Evolutionary conservation across 2,888 invertebrate species (phyloP).

Genomic region (Sinotaia quadrata): DNA sequence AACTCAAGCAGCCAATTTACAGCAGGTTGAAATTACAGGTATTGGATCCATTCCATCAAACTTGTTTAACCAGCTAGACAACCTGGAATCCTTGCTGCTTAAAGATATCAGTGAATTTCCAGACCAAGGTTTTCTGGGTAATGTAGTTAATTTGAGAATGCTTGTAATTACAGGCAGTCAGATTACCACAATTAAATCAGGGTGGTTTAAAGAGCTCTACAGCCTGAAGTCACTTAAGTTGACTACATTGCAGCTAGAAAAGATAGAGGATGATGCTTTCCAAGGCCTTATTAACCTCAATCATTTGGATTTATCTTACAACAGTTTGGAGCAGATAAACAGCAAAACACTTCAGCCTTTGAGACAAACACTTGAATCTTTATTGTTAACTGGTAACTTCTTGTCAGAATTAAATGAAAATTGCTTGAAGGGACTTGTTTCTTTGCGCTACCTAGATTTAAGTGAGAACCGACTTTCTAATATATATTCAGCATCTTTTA

Average conservation of each 20-base stretch:
- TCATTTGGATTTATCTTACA: constrained; percentile 36
- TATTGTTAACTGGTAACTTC: constrained; percentile 29
- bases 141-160: constrained; percentile 25
- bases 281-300: constrained; percentile 27
- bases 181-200: constrained; percentile 26
- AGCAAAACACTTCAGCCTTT: constrained; percentile 25
- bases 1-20: constrained; percentile 15
- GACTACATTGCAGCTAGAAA: constrained; percentile 25
- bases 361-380: constrained; percentile 20
- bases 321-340: constrained; percentile 20
- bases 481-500: constrained; percentile 22
- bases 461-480: constrained; percentile 31
- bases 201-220: constrained; percentile 34
- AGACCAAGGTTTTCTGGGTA: constrained; percentile 17
- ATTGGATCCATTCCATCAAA: constrained; percentile 27
- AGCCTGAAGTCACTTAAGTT: constrained; percentile 34
- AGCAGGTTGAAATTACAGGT: constrained; percentile 30
- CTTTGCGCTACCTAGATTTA: constrained; percentile 28
- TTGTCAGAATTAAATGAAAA: constrained; percentile 14
- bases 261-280: constrained; percentile 28
- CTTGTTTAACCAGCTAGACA: constrained; percentile 28
- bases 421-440: constrained; percentile 11
- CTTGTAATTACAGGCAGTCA: constrained; percentile 33
- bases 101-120: constrained; percentile 26
- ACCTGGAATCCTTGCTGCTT: constrained; percentile 26